Evolutionary conservation across 1,140 invertebrate species (phyloP), one percentile per base, ranked within the genome.

Genomic region (Listronotus bonariensis): DNA sequence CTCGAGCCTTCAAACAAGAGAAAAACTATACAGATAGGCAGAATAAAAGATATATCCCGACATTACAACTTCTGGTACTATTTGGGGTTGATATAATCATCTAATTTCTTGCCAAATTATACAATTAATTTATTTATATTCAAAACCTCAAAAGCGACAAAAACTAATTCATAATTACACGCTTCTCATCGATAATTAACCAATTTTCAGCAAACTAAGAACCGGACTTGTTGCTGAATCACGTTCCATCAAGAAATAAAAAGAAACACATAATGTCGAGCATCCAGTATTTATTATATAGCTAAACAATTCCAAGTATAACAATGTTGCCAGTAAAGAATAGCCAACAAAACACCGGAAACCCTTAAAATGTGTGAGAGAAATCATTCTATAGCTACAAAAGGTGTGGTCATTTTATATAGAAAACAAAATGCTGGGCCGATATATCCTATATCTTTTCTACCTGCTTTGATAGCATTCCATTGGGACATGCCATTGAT

Each of bases 391-490:
- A 69, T 68, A 65, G 62, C 57, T 65, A 71, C 69, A 74, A 76
- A n/a, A 76, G 74, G 74, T 76, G 74, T 76, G 74, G 74, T 76
- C 74, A 76, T 67, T 76, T 76, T 75, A 74, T 72, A 73, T 65
- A 76, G 72, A 74, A 76, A 74, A 76, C 74, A 76, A 76, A 76
- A 75, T 60, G 57, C 57, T 60, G 11, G 36, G 34, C 48, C 46
- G 57, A 60, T 72, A 66, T 69, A 65, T 72, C 67, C 67, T 66
- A 38, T 67, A 68, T 74, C 73, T 72, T 57, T 26, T 71, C 71
- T 76, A 76, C 74, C 74, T 76, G 72, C 69, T 60, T 63, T 53
- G 62, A 55, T 68, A 61, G 65, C 72, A 76, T 76, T 76, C 74
- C 72, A 72, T 52, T 56, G 68, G 69, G 70, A 74, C 67, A 68